A percentile compares a stretch with the other conserved stretches of the same genome.
Conservation (phyloP, 1,140 invertebrate genomes). For the Zaprionus africanus region DNA sequence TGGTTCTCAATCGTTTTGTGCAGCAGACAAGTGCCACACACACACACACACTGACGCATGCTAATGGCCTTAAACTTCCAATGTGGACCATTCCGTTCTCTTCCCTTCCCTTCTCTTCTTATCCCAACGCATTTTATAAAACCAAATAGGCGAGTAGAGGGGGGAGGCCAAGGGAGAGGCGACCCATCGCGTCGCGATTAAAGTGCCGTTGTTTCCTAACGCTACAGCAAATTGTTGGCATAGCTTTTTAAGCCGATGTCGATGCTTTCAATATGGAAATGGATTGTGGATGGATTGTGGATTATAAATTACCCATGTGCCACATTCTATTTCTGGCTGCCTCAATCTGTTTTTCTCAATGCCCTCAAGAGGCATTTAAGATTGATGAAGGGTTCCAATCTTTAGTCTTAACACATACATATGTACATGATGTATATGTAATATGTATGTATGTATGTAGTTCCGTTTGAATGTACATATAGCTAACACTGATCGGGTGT, state of each 20-base stretch:
- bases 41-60: constrained; percentile 18
- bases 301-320: constrained; percentile 41
- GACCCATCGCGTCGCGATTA: constrained; percentile 57
- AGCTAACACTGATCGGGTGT: too few relatives aligned
- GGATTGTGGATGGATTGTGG: constrained; percentile 24
- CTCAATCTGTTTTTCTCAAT: background rate
- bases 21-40: background rate
- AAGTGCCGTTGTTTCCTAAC: constrained; percentile 68
- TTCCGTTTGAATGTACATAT: too few relatives aligned
- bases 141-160: constrained; percentile 8
- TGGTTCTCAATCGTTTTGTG: constrained; percentile 1
- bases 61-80: constrained; percentile 51
- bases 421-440: background rate
- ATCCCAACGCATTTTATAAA: constrained; percentile 29
- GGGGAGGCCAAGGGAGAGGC: background rate
- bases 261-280: constrained; percentile 18
- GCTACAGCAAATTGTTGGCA: constrained; percentile 57
- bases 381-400: background rate
- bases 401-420: background rate
- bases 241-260: constrained; percentile 23
- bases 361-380: background rate
- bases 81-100: constrained; percentile 36
- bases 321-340: constrained; percentile 25
- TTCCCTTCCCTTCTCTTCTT: background rate
- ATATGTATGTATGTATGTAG: background rate